A percentile compares a stretch with the other conserved stretches of the same genome.
Conservation (phyloP, 30 jellyfish, hydroid and myxozoan genomes). For the Mastigias papua region DNA sequence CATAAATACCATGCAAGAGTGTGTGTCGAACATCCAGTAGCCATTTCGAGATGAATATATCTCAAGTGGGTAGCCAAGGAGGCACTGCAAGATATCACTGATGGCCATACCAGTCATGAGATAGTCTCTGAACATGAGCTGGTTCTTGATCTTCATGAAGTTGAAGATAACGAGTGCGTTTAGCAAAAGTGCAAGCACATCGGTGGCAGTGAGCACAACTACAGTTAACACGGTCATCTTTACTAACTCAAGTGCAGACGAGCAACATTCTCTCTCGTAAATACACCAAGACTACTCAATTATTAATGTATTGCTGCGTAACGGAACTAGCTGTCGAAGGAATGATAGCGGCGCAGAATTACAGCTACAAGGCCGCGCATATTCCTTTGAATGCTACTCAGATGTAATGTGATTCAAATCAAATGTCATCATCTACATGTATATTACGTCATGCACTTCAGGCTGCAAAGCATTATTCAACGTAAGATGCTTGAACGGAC, state of each 20-base stretch:
- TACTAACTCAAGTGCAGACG: background rate
- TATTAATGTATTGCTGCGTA: background rate
- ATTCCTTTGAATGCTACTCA: too few species aligned
- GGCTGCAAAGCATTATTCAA: too few species aligned
- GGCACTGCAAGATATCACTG: constrained; percentile 64
- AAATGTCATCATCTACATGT: too few species aligned
- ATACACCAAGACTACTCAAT: background rate
- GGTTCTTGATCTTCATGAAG: constrained; percentile 25
- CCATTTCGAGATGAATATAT: constrained; percentile 64
- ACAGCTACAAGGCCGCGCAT: background rate
- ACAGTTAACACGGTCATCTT: constrained; percentile 40
- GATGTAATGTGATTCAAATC: too few species aligned
- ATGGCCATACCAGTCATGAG: constrained; percentile 68
- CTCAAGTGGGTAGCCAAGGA: constrained; percentile 78
- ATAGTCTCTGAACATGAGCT: constrained; percentile 49
- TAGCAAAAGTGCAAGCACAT: constrained; percentile 45
- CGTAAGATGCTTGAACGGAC: too few species aligned
- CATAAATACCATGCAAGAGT: constrained; percentile 44
- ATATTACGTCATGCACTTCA: too few species aligned
- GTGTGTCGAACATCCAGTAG: constrained; percentile 45
- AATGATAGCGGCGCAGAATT: background rate
- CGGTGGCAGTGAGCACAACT: constrained; percentile 29
- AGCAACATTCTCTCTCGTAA: background rate
- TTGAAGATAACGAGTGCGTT: constrained; percentile 60
- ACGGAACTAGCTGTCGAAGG: background rate